Conservation (phyloP, 2,113 vertebrate species). For the Protomyctophum bolini region DNA sequence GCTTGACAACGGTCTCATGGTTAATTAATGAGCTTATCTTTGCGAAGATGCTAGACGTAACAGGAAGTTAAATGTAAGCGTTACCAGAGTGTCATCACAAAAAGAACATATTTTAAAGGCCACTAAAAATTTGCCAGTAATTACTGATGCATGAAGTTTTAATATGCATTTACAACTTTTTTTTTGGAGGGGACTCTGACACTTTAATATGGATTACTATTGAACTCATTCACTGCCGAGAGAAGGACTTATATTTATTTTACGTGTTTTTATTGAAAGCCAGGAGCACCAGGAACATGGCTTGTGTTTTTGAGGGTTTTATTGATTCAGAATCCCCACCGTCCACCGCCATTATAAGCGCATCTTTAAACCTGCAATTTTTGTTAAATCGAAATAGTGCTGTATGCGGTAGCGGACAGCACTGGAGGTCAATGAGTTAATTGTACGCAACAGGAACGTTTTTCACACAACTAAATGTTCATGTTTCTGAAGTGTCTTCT, state of each 20-base stretch:
- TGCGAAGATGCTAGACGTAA: background rate
- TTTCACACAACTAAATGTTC: conserved; percentile 27
- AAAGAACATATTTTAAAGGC: no score
- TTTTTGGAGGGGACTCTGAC: background rate
- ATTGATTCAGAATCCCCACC: no score
- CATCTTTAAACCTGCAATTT: background rate
- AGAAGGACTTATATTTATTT: no score
- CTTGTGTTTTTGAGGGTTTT: no score
- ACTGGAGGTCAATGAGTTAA: background rate
- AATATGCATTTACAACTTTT: background rate
- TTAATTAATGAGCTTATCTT: conserved; percentile 48
- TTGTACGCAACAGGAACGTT: background rate
- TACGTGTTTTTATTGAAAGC: no score
- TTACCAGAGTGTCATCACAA: no score
- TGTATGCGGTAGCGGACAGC: no score
- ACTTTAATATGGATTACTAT: background rate
- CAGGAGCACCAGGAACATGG: no score
- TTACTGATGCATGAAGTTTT: conserved; percentile 16
- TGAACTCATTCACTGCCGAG: no score
- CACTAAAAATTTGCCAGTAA: conserved; percentile 5
- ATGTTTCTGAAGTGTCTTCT: conserved; percentile 58
- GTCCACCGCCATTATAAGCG: no score
- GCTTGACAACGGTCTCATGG: conserved; percentile 3
- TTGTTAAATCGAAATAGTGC: no score
- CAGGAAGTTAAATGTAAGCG: background rate